Evolutionary conservation across 53 echinoderm and acorn worm species (phyloP).

Genomic region (Hippasteria phrygiana): DNA sequence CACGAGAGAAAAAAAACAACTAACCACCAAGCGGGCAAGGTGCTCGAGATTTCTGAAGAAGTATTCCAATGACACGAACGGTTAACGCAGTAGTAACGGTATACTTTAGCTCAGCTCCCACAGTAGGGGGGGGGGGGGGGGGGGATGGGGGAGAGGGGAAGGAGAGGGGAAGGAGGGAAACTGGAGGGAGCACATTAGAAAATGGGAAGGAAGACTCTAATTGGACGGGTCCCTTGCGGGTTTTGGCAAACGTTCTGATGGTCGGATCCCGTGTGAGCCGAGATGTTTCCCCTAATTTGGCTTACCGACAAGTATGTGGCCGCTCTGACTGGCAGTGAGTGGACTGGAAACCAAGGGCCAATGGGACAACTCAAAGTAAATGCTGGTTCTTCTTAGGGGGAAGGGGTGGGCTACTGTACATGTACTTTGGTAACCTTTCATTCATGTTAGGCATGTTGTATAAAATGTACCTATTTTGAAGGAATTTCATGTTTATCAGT

Average conservation of each 20-base stretch:
- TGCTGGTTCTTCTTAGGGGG: no score
- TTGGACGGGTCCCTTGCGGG: constrained; percentile 54
- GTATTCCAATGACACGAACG: background rate
- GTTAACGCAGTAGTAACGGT: background rate
- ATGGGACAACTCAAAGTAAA: background rate
- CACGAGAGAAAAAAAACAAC: background rate
- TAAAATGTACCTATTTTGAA: no score
- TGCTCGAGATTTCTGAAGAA: background rate
- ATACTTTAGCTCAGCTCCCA: background rate
- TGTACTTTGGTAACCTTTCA: no score
- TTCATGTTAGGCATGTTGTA: no score
- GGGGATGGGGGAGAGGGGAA: background rate
- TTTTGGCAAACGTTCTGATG: constrained; percentile 60
- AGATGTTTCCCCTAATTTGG: constrained; percentile 59
- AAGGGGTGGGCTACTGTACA: no score
- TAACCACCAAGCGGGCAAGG: background rate
- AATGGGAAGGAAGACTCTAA: constrained; percentile 61
- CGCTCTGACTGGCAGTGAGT: constrained; percentile 2
- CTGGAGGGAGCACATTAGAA: background rate
- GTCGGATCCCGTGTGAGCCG: constrained; percentile 61
- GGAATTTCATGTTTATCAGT: no score
- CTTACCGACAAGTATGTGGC: constrained; percentile 59
- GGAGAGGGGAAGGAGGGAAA: background rate
- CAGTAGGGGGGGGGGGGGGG: background rate
- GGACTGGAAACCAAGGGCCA: background rate